Percentiles rank a stretch among this genome's conserved stretches.
Evolutionary conservation across 2,888 invertebrate species (phyloP).

Genomic region (Azorinus chamasolen): DNA sequence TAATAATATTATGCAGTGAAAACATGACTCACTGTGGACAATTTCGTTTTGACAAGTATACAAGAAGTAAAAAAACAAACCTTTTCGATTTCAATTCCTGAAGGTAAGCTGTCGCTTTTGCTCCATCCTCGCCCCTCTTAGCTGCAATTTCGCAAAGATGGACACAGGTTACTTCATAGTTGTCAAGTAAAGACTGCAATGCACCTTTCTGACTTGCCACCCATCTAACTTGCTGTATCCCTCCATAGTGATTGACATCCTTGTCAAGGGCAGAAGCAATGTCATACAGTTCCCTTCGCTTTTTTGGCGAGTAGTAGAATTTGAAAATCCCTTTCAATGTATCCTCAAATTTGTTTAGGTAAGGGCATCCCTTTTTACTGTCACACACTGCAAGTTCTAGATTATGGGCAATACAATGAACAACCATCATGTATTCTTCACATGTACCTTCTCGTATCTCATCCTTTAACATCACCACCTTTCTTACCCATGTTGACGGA

Average conservation of each 20-base stretch:
- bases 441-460: slow-evolving; percentile 5
- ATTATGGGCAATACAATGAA: slow-evolving; percentile 23
- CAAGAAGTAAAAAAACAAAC: too few species aligned
- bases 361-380: slow-evolving; percentile 2
- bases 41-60: too few species aligned
- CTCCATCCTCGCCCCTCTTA: slow-evolving; percentile 2
- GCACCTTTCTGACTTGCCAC: slow-evolving; percentile 23
- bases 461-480: slow-evolving; percentile 25
- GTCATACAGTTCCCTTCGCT: slow-evolving; percentile 22
- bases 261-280: slow-evolving; percentile 17
- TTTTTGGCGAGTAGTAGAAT: slow-evolving; percentile 27
- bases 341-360: slow-evolving; percentile 17
- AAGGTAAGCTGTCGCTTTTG: slow-evolving; percentile 13
- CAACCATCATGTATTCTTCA: not conserved
- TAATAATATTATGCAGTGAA: too few species aligned
- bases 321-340: slow-evolving; percentile 16
- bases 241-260: slow-evolving; percentile 33
- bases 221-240: slow-evolving; percentile 30
- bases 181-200: slow-evolving; percentile 20
- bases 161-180: slow-evolving; percentile 19
- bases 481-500: slow-evolving; percentile 31
- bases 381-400: slow-evolving; percentile 22
- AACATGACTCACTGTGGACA: too few species aligned
- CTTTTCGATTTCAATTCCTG: slow-evolving; percentile 8
- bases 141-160: slow-evolving; percentile 20